Percentiles rank a stretch among this genome's conserved stretches.
phyloP scores from a whole-genome alignment of 2,113 vertebrate genomes.

The Muscicapa adusta region DNA sequence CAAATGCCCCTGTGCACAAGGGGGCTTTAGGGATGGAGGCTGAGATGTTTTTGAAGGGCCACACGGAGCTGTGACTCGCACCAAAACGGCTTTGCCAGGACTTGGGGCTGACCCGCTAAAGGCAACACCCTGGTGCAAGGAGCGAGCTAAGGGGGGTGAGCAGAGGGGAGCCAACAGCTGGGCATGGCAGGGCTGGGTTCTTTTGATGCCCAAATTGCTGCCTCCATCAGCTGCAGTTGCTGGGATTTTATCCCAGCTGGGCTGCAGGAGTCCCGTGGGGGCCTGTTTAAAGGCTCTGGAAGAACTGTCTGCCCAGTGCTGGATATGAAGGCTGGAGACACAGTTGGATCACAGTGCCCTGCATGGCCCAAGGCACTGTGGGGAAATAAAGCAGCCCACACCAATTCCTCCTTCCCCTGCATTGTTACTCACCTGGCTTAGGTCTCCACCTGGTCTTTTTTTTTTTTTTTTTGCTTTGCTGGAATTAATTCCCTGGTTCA shows the following conservation, averaged over 20 bases:
- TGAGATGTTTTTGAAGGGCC: not conserved
- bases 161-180: not conserved
- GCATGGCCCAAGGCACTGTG: accelerated
- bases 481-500: not conserved
- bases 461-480: not conserved
- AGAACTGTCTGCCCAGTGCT: not conserved
- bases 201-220: not conserved
- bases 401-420: not conserved
- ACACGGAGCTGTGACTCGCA: not conserved
- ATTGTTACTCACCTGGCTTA: not conserved
- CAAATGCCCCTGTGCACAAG: not conserved
- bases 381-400: not conserved
- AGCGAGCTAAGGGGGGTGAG: not conserved
- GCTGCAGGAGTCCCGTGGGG: not conserved
- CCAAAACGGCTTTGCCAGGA: not conserved
- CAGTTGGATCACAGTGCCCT: not conserved
- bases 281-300: not conserved
- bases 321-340: not conserved
- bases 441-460: not conserved
- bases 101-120: not conserved
- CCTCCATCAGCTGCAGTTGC: not conserved
- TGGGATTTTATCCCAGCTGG: not conserved
- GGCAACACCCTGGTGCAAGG: not conserved
- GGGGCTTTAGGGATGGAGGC: not conserved
- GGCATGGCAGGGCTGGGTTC: not conserved